Conservation (phyloP, 2,888 invertebrate species). For the Dicyrtoma fusca region DNA sequence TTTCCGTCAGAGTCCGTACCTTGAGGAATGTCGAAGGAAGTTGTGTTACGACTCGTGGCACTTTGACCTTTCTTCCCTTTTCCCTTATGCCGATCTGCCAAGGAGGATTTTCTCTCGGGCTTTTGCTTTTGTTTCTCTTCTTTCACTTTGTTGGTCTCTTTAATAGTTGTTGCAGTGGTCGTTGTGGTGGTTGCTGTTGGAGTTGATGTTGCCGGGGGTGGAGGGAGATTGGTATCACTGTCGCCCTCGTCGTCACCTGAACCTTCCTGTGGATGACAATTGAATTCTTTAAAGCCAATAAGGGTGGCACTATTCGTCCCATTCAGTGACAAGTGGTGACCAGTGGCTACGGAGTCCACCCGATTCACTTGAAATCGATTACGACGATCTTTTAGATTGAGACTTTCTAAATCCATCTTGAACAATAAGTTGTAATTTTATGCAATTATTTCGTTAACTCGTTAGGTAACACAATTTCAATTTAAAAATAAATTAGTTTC, state of each 20-base stretch:
- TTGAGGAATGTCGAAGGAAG: slow-evolving; percentile 39
- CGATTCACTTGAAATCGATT: slow-evolving; percentile 67
- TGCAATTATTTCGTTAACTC: no score
- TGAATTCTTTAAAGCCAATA: slow-evolving; percentile 22
- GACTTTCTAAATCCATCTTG: slow-evolving; percentile 51
- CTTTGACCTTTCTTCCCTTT: slow-evolving; percentile 13
- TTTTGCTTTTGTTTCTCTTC: background rate
- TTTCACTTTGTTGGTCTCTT: background rate
- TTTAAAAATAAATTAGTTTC: no score
- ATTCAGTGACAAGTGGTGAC: slow-evolving; percentile 40
- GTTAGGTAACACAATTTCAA: background rate
- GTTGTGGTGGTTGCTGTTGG: background rate
- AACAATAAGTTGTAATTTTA: background rate
- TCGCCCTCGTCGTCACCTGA: background rate
- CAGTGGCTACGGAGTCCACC: slow-evolving; percentile 63
- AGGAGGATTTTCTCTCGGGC: slow-evolving; percentile 29
- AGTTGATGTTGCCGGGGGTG: background rate
- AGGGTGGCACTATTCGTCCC: slow-evolving; percentile 9
- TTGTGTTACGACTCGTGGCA: slow-evolving; percentile 32
- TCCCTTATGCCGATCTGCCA: slow-evolving; percentile 15
- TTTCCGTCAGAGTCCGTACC: slow-evolving; percentile 24
- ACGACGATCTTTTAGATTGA: slow-evolving; percentile 47
- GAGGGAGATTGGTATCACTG: background rate
- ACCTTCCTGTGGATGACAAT: background rate
- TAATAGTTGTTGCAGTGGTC: no score